phyloP scores from a whole-genome alignment of 92 coral and sea anemone genomes.

The Phenganax subtilis region DNA sequence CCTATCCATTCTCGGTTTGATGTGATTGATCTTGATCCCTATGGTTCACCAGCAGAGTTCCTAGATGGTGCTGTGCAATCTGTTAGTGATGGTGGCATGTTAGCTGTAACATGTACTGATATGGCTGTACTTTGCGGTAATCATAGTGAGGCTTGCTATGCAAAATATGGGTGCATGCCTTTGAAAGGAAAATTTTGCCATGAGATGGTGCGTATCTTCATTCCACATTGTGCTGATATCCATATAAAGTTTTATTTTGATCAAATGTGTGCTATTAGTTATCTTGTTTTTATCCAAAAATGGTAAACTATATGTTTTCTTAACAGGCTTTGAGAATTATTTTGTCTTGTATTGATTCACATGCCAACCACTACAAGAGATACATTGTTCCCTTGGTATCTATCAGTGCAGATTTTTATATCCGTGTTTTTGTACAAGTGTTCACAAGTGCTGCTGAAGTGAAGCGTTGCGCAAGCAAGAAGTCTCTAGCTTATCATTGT shows the following conservation, averaged over 20 bases:
- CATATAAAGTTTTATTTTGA: background rate
- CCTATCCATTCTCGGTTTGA: constrained; percentile 71
- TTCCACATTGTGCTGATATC: background rate
- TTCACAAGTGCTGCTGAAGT: constrained; percentile 91
- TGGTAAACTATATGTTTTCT: background rate
- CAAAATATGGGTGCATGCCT: constrained; percentile 95
- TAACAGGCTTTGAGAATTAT: constrained; percentile 78
- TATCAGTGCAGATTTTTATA: constrained; percentile 89
- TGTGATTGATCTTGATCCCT: constrained; percentile 90
- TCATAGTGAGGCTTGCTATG: constrained; percentile 97
- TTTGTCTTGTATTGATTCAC: constrained; percentile 79
- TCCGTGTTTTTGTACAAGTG: constrained; percentile 92
- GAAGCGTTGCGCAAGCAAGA: constrained; percentile 84
- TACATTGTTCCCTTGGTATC: constrained; percentile 79
- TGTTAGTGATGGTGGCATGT: constrained; percentile 87
- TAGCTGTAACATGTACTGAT: constrained; percentile 90
- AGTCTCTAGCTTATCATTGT: constrained; percentile 76
- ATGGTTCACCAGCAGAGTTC: constrained; percentile 91
- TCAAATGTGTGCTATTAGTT: background rate
- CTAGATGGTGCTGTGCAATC: constrained; percentile 93
- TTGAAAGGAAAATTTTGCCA: constrained; percentile 93
- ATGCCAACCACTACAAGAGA: constrained; percentile 91
- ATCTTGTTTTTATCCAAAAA: background rate
- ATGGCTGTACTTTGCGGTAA: constrained; percentile 99
- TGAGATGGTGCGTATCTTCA: constrained; percentile 69